Evolutionary conservation across 2,113 vertebrate species (phyloP).

Genomic region (Chelonoidis abingdonii): DNA sequence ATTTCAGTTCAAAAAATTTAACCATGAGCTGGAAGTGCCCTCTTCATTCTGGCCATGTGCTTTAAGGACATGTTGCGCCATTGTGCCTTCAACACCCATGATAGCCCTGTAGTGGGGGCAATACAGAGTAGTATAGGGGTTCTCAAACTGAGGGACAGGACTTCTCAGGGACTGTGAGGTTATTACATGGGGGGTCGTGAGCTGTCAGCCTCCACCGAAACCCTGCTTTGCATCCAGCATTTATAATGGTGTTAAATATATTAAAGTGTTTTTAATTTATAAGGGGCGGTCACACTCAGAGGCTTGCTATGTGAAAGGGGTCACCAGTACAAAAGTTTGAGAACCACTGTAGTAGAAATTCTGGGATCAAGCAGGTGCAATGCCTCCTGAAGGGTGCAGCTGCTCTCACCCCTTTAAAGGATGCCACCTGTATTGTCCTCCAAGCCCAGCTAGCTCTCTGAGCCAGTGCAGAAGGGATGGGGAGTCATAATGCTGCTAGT

Average conservation of each 20-base stretch:
- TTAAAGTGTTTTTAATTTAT: too few relatives aligned
- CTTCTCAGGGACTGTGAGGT: too few relatives aligned
- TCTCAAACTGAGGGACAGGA: too few relatives aligned
- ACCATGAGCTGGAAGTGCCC: rapidly evolving
- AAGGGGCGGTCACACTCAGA: too few relatives aligned
- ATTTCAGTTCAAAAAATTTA: rapidly evolving
- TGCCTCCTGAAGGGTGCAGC: not conserved
- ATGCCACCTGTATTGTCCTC: not conserved
- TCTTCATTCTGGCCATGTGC: rapidly evolving
- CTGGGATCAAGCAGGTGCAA: not conserved
- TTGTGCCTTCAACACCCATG: not conserved
- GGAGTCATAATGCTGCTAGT: not conserved
- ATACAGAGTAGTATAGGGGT: not conserved
- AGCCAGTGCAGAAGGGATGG: not conserved
- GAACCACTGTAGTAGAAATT: not conserved
- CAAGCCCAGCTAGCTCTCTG: not conserved
- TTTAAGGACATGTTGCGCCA: rapidly evolving
- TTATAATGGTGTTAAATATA: too few relatives aligned
- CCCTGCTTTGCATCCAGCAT: too few relatives aligned
- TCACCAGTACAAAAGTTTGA: too few relatives aligned
- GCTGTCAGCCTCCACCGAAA: too few relatives aligned
- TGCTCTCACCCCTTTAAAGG: not conserved
- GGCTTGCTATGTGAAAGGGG: too few relatives aligned
- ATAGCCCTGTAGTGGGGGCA: not conserved
- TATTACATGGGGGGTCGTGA: too few relatives aligned